A percentile compares a stretch with the other conserved stretches of the same genome.
Conservation (phyloP, 2,113 vertebrate species). For the Melozone crissalis region DNA sequence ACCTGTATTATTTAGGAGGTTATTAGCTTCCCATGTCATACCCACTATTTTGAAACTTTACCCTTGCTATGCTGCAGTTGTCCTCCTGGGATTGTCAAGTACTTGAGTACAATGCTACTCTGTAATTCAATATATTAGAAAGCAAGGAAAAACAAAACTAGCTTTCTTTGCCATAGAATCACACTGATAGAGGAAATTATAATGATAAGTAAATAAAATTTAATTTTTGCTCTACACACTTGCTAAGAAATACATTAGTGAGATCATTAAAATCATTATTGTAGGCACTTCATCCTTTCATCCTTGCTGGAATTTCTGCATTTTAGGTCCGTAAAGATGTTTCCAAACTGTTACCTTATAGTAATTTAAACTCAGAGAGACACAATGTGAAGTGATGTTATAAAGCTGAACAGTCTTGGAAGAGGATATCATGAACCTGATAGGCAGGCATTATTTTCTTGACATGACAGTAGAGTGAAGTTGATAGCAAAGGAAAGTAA, state of each 20-base stretch:
- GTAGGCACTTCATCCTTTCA: not conserved
- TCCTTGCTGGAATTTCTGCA: not conserved
- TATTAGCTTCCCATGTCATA: not conserved
- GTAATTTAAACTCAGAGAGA: not conserved
- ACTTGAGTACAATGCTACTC: not conserved
- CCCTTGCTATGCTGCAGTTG: not conserved
- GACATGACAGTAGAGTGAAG: not conserved
- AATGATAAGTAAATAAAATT: constrained; percentile 2
- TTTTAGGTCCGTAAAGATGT: not conserved
- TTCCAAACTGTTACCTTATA: not conserved
- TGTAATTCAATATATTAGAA: not conserved
- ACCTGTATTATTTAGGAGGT: not conserved
- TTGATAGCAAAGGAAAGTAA: not conserved
- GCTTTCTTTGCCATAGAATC: not conserved
- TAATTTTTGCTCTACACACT: not conserved
- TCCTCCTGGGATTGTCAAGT: not conserved
- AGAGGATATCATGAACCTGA: not conserved
- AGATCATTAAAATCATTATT: not conserved
- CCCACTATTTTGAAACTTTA: not conserved
- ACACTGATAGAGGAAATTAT: not conserved
- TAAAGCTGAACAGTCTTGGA: not conserved
- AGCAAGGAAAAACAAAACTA: not conserved
- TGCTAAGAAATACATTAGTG: constrained; percentile 5
- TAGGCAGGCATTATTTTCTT: not conserved
- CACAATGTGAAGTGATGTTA: not conserved